These are phyloP conservation scores for Pimpla rufipes DNA, from an alignment of 2,888 invertebrate species.

Conservation along the genomic window DNA sequence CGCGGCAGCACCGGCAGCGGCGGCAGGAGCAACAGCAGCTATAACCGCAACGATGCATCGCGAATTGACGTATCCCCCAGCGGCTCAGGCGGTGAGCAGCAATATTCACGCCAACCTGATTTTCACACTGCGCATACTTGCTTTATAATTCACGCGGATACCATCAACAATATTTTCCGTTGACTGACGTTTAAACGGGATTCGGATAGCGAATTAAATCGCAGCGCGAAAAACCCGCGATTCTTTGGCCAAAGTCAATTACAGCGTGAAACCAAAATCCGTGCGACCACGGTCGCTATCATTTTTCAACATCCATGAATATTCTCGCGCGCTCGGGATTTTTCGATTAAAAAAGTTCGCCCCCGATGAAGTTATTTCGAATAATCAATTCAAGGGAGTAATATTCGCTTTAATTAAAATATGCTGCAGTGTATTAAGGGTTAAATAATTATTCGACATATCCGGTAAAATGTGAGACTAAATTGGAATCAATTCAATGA, in stretches of 20 bases:
- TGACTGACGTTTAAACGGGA: background rate
- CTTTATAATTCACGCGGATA: slow-evolving; percentile 37
- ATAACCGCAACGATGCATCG: slow-evolving; percentile 63
- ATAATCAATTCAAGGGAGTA: too few species aligned
- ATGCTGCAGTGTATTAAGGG: too few species aligned
- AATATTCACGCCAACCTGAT: slow-evolving; percentile 44
- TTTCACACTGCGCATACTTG: slow-evolving; percentile 38
- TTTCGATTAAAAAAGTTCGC: too few species aligned
- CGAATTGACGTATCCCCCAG: slow-evolving; percentile 56
- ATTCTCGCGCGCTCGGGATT: too few species aligned
- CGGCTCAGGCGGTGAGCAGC: slow-evolving; percentile 13
- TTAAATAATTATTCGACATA: too few species aligned
- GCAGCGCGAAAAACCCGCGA: background rate
- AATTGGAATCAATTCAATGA: background rate
- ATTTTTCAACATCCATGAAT: too few species aligned
- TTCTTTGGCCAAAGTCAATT: background rate
- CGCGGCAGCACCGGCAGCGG: background rate
- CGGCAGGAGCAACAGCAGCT: slow-evolving; percentile 33
- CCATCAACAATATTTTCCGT: slow-evolving; percentile 3
- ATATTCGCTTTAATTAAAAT: too few species aligned
- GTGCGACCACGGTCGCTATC: too few species aligned
- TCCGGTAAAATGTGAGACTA: too few species aligned
- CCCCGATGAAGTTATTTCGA: too few species aligned
- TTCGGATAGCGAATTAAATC: background rate
- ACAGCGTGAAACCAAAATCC: too few species aligned